Percentiles rank a stretch among this genome's conserved stretches.
Conservation (phyloP, 2,797 vertebrate genomes). For the Pampus argenteus region DNA sequence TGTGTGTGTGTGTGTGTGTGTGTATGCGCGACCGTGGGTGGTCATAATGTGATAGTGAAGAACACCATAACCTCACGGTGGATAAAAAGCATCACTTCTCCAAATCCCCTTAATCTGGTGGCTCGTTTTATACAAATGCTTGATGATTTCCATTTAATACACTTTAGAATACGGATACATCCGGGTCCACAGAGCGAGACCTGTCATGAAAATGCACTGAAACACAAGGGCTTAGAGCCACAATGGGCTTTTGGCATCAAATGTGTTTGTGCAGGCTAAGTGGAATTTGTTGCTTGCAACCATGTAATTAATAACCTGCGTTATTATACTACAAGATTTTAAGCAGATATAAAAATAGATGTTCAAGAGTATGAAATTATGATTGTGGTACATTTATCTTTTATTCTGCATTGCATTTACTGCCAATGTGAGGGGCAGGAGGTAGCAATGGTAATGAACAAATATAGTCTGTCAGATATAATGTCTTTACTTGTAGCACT, state of each 20-base stretch:
- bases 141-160: constrained; percentile 84
- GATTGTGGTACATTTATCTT: not conserved
- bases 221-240: constrained; percentile 79
- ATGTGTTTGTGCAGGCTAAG: constrained; percentile 66
- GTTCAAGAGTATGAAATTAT: constrained; percentile 34
- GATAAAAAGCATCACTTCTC: constrained; percentile 83
- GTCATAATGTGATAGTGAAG: constrained; percentile 73
- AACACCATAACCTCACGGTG: constrained; percentile 68
- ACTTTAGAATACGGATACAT: constrained; percentile 80
- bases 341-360: constrained; percentile 52
- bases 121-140: constrained; percentile 79
- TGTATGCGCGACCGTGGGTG: constrained; percentile 19
- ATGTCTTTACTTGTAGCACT: not conserved
- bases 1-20: not conserved
- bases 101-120: constrained; percentile 84
- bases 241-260: constrained; percentile 75
- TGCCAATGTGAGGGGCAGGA: not conserved
- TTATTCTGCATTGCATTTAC: constrained; percentile 7
- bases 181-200: constrained; percentile 71
- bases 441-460: not conserved
- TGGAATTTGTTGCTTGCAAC: constrained; percentile 59
- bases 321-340: constrained; percentile 58
- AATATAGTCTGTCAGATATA: not conserved
- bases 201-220: constrained; percentile 79
- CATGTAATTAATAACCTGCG: constrained; percentile 74